Conservation (phyloP, 2,113 vertebrate genomes). For the Setophaga petechia region DNA sequence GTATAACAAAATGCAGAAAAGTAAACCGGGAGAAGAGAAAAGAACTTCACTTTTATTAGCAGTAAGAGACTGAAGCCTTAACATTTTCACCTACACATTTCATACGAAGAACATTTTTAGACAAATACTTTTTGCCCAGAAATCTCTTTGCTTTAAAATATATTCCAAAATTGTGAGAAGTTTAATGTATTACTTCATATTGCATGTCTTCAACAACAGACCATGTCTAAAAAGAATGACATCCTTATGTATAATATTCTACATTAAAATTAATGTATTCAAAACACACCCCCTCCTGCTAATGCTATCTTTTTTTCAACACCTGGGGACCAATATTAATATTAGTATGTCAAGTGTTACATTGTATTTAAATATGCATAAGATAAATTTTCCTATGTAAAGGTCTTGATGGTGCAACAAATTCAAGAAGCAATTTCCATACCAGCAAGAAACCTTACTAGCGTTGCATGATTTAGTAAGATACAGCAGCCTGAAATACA, state of each 20-base stretch:
- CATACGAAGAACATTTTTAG: not conserved
- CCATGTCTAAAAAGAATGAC: not conserved
- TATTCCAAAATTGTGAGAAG: not conserved
- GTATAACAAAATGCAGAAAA: not conserved
- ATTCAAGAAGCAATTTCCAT: not conserved
- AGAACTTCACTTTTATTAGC: not conserved
- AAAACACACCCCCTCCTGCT: not conserved
- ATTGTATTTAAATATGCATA: not conserved
- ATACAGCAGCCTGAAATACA: not conserved
- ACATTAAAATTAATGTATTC: not conserved
- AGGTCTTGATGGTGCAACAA: not conserved
- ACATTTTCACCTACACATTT: not conserved
- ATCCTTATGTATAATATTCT: constrained; percentile 14
- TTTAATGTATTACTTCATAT: not conserved
- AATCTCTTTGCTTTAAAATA: constrained; percentile 6
- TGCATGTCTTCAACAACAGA: not conserved
- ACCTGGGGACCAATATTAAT: not conserved
- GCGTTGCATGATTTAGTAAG: not conserved
- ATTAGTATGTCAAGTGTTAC: not conserved
- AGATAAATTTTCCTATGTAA: not conserved
- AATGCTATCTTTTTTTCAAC: not conserved
- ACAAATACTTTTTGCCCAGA: not conserved
- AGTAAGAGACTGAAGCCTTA: not conserved
- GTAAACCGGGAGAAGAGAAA: not conserved
- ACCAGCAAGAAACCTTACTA: not conserved